A percentile compares a stretch with the other conserved stretches of the same genome.
Evolutionary conservation across 2,113 vertebrate genomes (phyloP).

Genomic region (Nycticebus coucang): DNA sequence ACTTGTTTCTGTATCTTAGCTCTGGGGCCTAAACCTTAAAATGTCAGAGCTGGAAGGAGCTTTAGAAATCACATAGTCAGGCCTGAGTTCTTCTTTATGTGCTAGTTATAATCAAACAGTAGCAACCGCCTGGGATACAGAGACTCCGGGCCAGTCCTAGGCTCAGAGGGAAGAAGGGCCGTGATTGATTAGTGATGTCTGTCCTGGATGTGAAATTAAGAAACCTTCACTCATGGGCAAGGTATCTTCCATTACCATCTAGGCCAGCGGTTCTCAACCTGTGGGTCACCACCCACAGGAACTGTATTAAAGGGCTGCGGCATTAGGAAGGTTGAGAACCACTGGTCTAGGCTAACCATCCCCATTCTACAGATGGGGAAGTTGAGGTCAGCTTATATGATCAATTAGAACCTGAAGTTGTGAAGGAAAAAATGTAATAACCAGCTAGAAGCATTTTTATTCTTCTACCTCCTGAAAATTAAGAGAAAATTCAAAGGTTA

Average conservation of each 20-base stretch:
- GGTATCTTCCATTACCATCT: neutral
- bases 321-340: no score
- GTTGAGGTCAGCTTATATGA: neutral
- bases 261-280: neutral
- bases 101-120: neutral
- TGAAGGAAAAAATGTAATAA: neutral
- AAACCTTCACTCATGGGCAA: neutral
- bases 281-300: no score
- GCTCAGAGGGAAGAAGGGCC: neutral
- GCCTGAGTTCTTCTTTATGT: neutral
- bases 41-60: neutral
- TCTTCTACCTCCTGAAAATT: neutral
- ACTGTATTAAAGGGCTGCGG: no score
- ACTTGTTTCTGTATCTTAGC: neutral
- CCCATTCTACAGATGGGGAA: neutral
- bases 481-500: slow-evolving; percentile 16
- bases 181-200: neutral
- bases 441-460: neutral
- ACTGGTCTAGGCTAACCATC: neutral
- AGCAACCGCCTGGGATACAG: neutral
- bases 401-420: neutral
- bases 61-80: neutral
- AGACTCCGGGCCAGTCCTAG: neutral
- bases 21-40: neutral
- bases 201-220: neutral